Percentiles rank a stretch among this genome's conserved stretches.
These are phyloP conservation scores for Oenanthe melanoleuca DNA, from an alignment of 2,113 vertebrate species.

Conservation along the genomic window DNA sequence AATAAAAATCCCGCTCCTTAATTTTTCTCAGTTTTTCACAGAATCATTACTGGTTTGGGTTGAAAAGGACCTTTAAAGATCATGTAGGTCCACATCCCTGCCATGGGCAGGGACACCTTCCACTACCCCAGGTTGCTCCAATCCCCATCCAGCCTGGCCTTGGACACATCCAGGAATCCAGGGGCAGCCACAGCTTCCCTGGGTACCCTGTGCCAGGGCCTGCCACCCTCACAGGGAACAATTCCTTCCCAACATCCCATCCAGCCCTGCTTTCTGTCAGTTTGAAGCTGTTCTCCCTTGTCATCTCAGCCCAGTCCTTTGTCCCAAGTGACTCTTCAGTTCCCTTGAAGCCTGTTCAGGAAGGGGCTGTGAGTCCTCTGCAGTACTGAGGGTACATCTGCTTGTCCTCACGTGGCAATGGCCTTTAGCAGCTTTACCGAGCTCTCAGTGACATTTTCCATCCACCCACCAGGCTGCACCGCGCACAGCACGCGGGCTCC, in stretches of 20 bases:
- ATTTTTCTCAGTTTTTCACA: neutral
- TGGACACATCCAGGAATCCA: neutral
- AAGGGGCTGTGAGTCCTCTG: fast-evolving
- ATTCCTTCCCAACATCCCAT: neutral
- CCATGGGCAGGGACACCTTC: neutral
- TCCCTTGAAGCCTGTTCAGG: neutral
- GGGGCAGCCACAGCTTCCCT: neutral
- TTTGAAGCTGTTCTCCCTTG: neutral
- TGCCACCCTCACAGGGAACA: fast-evolving
- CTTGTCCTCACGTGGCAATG: neutral
- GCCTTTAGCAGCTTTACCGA: neutral
- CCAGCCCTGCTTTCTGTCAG: neutral
- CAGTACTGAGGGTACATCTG: neutral
- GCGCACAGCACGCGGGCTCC: neutral
- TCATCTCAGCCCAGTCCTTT: neutral
- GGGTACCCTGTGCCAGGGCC: neutral
- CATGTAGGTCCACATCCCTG: neutral
- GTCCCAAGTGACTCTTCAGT: neutral
- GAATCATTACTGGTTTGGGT: neutral
- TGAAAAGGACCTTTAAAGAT: neutral
- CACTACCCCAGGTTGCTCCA: neutral
- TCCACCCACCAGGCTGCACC: neutral
- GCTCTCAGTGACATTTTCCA: neutral
- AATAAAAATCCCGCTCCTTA: neutral
- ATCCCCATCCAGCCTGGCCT: fast-evolving